A percentile compares a stretch with the other conserved stretches of the same genome.
These are phyloP conservation scores for Crenuchus spilurus DNA, from an alignment of 2,797 vertebrate species.

Conservation along the genomic window DNA sequence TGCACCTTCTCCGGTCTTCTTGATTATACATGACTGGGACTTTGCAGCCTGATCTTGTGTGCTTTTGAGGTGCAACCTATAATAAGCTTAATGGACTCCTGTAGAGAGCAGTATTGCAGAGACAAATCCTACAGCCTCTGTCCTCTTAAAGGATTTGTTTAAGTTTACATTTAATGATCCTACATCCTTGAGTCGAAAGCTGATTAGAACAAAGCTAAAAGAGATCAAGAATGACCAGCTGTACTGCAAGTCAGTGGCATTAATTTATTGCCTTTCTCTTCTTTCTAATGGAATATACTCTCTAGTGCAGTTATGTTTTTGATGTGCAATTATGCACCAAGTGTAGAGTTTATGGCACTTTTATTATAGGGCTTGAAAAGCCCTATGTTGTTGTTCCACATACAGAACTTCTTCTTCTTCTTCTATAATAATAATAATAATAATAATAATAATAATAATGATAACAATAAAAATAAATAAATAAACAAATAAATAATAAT, in stretches of 20 bases:
- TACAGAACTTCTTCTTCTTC: too few relatives aligned
- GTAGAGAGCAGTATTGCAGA: background rate
- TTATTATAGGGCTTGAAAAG: too few relatives aligned
- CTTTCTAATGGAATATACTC: too few relatives aligned
- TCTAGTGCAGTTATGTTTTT: too few relatives aligned
- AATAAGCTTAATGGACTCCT: slow-evolving; percentile 10
- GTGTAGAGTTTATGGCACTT: too few relatives aligned
- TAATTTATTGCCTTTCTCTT: background rate
- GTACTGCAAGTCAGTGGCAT: background rate
- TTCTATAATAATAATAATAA: too few relatives aligned
- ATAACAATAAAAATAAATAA: too few relatives aligned
- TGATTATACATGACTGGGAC: background rate
- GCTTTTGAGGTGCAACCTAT: slow-evolving; percentile 12
- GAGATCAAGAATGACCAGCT: background rate
- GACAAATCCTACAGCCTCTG: background rate
- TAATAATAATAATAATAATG: too few relatives aligned
- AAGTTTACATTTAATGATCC: background rate
- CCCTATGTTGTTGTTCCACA: too few relatives aligned
- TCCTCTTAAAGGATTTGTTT: background rate
- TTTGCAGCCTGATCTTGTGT: background rate
- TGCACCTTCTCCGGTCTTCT: slow-evolving; percentile 21
- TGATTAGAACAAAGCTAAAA: background rate
- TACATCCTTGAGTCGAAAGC: background rate
- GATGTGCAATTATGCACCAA: too few relatives aligned
- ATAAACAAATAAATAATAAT: too few relatives aligned